phyloP scores from a whole-genome alignment of 2,113 vertebrate genomes.

The Stictonetta naevosa region DNA sequence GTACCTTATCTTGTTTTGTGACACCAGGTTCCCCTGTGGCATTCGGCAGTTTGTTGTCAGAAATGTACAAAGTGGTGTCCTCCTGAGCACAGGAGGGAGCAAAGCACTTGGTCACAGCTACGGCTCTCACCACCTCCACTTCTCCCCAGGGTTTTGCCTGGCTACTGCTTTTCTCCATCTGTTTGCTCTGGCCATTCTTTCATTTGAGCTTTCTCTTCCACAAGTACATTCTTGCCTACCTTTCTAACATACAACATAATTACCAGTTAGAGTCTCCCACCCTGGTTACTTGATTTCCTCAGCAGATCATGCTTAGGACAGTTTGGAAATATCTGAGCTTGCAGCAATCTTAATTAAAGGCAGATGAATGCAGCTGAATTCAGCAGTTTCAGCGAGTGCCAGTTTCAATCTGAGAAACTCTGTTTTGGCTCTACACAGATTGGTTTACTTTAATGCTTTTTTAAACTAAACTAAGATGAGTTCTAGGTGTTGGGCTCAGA shows the following conservation, averaged over 20 bases:
- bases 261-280: not conserved
- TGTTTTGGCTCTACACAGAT: not conserved
- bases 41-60: rapidly evolving
- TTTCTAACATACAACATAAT: not conserved
- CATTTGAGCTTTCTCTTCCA: not conserved
- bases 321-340: not conserved
- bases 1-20: not conserved
- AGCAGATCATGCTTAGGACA: not conserved
- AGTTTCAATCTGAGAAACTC: not conserved
- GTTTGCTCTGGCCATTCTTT: not conserved
- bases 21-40: not conserved
- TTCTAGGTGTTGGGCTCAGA: not conserved
- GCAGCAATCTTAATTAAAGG: not conserved
- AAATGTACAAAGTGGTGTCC: not conserved
- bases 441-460: not conserved
- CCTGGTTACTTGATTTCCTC: not conserved
- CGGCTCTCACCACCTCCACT: not conserved
- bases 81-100: not conserved
- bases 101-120: not conserved
- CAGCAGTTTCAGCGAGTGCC: not conserved
- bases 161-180: not conserved
- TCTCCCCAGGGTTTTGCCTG: not conserved
- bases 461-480: not conserved
- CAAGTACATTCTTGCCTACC: not conserved
- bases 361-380: not conserved